Percentiles rank a stretch among this genome's conserved stretches.
Evolutionary conservation across 53 echinoderm and acorn worm species (phyloP).

Genomic region (Paracentrotus lividus): DNA sequence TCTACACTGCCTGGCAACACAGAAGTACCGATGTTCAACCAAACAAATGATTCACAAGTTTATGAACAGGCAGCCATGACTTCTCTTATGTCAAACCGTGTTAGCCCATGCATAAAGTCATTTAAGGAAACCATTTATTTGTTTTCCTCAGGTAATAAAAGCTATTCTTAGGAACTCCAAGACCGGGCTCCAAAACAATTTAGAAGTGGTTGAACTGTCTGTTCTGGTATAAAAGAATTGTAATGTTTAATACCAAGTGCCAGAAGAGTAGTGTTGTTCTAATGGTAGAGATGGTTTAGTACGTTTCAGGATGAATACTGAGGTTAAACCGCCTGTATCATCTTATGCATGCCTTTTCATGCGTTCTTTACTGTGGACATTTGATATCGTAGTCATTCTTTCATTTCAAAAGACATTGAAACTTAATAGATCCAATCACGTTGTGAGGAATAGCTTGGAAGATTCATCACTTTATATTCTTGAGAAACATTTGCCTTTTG

Average conservation of each 20-base stretch:
- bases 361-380: too few species aligned
- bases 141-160: slow-evolving; percentile 11
- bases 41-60: slow-evolving; percentile 6
- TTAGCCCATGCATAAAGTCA: slow-evolving; percentile 10
- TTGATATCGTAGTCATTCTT: too few species aligned
- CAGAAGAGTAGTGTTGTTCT: background rate
- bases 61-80: background rate
- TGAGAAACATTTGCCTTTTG: too few species aligned
- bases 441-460: too few species aligned
- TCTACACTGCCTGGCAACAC: background rate
- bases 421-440: too few species aligned
- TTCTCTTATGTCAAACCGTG: background rate
- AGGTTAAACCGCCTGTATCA: too few species aligned
- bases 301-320: background rate
- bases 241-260: background rate
- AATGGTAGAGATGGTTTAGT: background rate
- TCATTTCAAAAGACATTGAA: too few species aligned
- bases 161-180: background rate
- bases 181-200: background rate
- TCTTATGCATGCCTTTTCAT: too few species aligned
- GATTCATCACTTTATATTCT: too few species aligned
- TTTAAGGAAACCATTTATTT: slow-evolving; percentile 25
- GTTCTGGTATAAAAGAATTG: background rate
- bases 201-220: background rate
- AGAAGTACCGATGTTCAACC: background rate